phyloP scores from a whole-genome alignment of 2,797 vertebrate species.

The Sebastes melanostomus region DNA sequence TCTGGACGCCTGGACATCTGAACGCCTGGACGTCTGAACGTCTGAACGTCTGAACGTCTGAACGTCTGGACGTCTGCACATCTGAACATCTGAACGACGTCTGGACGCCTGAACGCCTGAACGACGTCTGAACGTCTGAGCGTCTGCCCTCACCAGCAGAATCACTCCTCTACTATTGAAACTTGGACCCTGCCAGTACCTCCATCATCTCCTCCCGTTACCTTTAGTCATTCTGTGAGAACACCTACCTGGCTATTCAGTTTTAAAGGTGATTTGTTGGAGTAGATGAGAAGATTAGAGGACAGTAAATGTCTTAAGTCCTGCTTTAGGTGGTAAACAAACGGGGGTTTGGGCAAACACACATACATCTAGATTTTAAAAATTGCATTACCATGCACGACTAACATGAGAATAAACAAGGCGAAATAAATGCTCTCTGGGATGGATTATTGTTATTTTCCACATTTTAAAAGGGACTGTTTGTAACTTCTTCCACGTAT shows the following conservation, averaged over 20 bases:
- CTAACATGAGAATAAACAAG: neutral
- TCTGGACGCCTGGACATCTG: rapidly evolving
- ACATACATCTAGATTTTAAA: neutral
- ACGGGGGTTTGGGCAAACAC: too few species aligned
- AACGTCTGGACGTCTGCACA: neutral
- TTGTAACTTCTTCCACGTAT: too few species aligned
- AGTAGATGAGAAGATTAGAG: neutral
- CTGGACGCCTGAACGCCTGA: too few species aligned
- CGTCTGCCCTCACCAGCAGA: neutral
- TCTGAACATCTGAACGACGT: too few species aligned
- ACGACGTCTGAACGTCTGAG: rapidly evolving
- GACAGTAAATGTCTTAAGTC: neutral
- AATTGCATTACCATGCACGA: neutral
- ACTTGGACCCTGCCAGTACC: neutral
- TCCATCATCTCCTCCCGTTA: neutral
- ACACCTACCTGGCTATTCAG: neutral
- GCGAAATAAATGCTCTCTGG: neutral
- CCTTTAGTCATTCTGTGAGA: neutral
- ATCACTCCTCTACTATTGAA: neutral
- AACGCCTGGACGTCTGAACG: neutral
- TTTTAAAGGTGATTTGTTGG: neutral
- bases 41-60: rapidly evolving
- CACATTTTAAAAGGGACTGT: neutral
- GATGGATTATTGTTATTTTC: neutral
- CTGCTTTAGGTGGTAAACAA: neutral